phyloP scores from a whole-genome alignment of 2,113 vertebrate species.

The Orcinus orca region DNA sequence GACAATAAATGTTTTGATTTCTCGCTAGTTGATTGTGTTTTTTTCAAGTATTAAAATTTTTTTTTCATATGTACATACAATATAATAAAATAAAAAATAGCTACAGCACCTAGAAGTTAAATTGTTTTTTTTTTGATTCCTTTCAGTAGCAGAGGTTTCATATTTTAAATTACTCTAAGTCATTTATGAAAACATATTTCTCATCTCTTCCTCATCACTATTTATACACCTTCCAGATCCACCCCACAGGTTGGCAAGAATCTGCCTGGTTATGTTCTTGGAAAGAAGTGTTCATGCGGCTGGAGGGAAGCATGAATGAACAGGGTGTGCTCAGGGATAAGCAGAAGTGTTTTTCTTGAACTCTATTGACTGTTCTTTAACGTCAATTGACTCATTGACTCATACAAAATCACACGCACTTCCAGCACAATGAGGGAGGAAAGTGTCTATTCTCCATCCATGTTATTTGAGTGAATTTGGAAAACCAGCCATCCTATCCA shows the following conservation, averaged over 20 bases:
- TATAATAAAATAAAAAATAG: neutral
- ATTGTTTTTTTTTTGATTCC: neutral
- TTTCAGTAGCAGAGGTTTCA: neutral
- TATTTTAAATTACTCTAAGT: conserved; percentile 40
- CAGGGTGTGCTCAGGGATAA: neutral
- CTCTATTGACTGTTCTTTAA: neutral
- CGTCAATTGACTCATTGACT: conserved; percentile 40
- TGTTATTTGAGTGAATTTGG: neutral
- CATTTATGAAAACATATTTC: conserved; percentile 49
- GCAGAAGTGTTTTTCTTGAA: conserved; percentile 65
- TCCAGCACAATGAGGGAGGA: neutral
- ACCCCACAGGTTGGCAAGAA: conserved; percentile 40
- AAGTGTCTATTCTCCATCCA: neutral
- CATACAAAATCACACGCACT: neutral
- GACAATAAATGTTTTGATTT: neutral
- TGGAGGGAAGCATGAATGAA: conserved; percentile 8
- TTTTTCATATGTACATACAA: neutral
- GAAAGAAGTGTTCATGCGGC: conserved; percentile 41
- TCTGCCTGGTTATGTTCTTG: neutral
- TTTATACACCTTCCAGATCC: conserved; percentile 35
- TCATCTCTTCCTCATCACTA: conserved; percentile 48
- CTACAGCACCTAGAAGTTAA: neutral
- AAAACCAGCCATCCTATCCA: neutral
- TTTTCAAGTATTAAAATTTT: neutral
- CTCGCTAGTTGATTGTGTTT: neutral